phyloP scores from a whole-genome alignment of 2,797 vertebrate genomes.

The Ptychadena robeensis region DNA sequence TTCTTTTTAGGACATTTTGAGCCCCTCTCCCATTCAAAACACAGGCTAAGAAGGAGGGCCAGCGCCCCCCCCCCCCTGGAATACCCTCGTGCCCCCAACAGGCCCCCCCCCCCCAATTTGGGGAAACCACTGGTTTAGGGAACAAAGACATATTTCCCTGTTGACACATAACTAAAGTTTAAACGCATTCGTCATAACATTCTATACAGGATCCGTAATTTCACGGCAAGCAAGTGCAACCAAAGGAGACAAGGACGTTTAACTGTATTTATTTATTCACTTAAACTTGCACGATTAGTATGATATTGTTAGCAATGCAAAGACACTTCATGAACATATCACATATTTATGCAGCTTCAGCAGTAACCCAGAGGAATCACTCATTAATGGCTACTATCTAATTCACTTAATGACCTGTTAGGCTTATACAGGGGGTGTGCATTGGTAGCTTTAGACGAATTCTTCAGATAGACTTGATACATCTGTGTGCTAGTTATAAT shows the following conservation, averaged over 20 bases:
- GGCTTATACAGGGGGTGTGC: constrained; percentile 53
- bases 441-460: constrained; percentile 23
- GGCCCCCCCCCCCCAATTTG: too few species aligned
- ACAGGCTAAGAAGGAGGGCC: too few species aligned
- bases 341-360: constrained; percentile 57
- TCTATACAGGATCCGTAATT: not conserved
- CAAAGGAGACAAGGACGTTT: constrained; percentile 41
- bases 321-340: constrained; percentile 52
- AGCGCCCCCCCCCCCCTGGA: too few species aligned
- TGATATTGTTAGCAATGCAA: constrained; percentile 50
- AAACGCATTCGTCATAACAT: too few species aligned
- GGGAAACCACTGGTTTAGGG: too few species aligned
- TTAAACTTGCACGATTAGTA: constrained; percentile 35
- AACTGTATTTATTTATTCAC: constrained; percentile 51
- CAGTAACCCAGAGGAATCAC: constrained; percentile 57
- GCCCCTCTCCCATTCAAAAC: too few species aligned
- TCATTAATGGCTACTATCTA: constrained; percentile 62
- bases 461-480: not conserved
- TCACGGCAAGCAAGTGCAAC: constrained; percentile 29
- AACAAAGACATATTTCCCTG: too few species aligned
- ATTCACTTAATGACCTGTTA: constrained; percentile 58
- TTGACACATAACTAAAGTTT: too few species aligned
- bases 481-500: too few species aligned
- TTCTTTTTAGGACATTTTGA: too few species aligned
- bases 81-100: too few species aligned